Conservation (phyloP, 2,888 invertebrate genomes). For the Standfussiana lucernea region DNA sequence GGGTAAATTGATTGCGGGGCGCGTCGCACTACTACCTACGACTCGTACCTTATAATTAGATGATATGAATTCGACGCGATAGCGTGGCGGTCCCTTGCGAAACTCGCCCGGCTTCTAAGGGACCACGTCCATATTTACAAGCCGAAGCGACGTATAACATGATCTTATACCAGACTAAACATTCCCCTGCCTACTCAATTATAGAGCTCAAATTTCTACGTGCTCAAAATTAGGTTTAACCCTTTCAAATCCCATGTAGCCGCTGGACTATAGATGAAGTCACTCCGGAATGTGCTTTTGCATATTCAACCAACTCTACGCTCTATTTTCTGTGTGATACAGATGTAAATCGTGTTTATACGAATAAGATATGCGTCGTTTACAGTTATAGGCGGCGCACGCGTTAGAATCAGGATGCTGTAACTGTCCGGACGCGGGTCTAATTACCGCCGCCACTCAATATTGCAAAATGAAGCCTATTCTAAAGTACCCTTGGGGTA, state of each 20-base stretch:
- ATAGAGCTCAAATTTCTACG: slow-evolving; percentile 47
- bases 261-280: slow-evolving; percentile 71
- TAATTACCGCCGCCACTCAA: slow-evolving; percentile 88
- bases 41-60: slow-evolving; percentile 88
- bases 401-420: slow-evolving; percentile 89
- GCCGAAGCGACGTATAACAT: slow-evolving; percentile 37
- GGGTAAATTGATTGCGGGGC: slow-evolving; percentile 73
- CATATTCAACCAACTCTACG: slow-evolving; percentile 58
- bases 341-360: slow-evolving; percentile 49
- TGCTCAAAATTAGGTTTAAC: slow-evolving; percentile 65
- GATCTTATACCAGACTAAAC: slow-evolving; percentile 28
- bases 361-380: slow-evolving; percentile 58
- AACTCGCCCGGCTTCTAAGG: slow-evolving; percentile 86
- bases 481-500: slow-evolving; percentile 84
- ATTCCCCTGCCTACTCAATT: not conserved
- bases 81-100: slow-evolving; percentile 87
- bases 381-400: slow-evolving; percentile 63
- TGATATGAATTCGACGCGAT: slow-evolving; percentile 89
- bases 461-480: slow-evolving; percentile 88
- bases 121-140: slow-evolving; percentile 77
- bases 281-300: slow-evolving; percentile 67
- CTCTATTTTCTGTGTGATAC: slow-evolving; percentile 44
- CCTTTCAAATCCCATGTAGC: slow-evolving; percentile 62
- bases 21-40: slow-evolving; percentile 74
- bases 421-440: slow-evolving; percentile 86